Evolutionary conservation across 2,888 invertebrate species (phyloP).

Genomic region (Ecliptopera silaceata): DNA sequence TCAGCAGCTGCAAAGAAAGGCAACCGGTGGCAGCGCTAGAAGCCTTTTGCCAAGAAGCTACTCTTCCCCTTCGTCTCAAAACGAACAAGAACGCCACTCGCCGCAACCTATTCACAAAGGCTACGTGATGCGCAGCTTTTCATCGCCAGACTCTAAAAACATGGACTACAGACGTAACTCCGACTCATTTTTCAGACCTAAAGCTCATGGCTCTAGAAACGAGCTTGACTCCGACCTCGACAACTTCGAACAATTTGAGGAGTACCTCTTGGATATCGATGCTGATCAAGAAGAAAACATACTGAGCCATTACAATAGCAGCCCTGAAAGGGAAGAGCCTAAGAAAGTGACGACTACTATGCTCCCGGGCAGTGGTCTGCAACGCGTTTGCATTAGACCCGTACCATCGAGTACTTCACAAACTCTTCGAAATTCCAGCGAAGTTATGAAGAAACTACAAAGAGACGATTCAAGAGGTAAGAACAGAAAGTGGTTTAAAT

Average conservation of each 20-base stretch:
- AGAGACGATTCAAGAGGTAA: conserved; percentile 60
- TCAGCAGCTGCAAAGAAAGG: conserved; percentile 68
- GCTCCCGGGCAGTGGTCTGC: conserved; percentile 74
- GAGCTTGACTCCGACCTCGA: conserved; percentile 74
- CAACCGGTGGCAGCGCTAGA: conserved; percentile 51
- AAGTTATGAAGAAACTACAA: conserved; percentile 57
- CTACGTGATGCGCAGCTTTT: conserved; percentile 69
- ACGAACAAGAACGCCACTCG: conserved; percentile 48
- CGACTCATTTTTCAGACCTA: conserved; percentile 66
- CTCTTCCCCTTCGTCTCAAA: conserved; percentile 67
- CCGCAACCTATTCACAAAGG: conserved; percentile 47
- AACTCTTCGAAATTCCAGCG: conserved; percentile 54
- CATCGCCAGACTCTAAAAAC: conserved; percentile 68
- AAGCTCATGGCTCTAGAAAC: conserved; percentile 63
- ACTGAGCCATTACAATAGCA: conserved; percentile 56
- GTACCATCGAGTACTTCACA: conserved; percentile 56
- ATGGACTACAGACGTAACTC: conserved; percentile 61
- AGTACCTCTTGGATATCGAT: conserved; percentile 73
- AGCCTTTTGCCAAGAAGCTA: conserved; percentile 71
- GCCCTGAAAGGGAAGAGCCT: conserved; percentile 65
- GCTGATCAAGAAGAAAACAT: conserved; percentile 64
- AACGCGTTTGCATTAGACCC: conserved; percentile 66
- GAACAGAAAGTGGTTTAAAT: background rate
- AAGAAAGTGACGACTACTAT: conserved; percentile 67
- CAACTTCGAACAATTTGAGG: conserved; percentile 72